phyloP scores from a whole-genome alignment of 2,888 invertebrate genomes.

The Diabrotica balteata region DNA sequence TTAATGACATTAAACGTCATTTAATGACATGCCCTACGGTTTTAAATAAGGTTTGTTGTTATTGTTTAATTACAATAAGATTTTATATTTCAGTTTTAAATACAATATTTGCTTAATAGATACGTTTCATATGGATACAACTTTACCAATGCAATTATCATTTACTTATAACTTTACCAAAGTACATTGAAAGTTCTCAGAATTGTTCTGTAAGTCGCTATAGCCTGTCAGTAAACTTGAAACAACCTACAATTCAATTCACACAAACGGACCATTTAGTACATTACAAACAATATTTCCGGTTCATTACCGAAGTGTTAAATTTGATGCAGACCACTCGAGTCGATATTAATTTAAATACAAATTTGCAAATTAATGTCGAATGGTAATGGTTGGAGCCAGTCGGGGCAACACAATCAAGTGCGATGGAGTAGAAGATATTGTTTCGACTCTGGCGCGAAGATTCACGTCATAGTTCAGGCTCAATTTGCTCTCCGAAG shows the following conservation, averaged over 20 bases:
- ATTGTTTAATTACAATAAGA: no score
- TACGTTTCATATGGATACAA: no score
- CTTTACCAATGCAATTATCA: no score
- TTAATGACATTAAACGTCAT: no score
- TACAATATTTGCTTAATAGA: no score
- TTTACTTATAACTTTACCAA: no score
- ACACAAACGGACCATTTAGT: slow-evolving; percentile 30
- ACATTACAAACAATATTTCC: slow-evolving; percentile 35
- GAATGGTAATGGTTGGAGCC: slow-evolving; percentile 42
- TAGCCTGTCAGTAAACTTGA: slow-evolving; percentile 5
- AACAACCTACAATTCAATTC: slow-evolving; percentile 24
- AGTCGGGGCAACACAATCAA: slow-evolving; percentile 41
- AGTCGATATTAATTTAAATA: slow-evolving; percentile 40
- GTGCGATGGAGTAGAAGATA: slow-evolving; percentile 46
- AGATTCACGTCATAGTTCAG: slow-evolving; percentile 45
- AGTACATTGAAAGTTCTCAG: no score
- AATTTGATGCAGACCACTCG: slow-evolving; percentile 32
- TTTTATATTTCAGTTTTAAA: no score
- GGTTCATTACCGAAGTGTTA: slow-evolving; percentile 32
- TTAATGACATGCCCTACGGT: no score
- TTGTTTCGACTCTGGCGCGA: slow-evolving; percentile 45
- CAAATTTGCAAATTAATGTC: slow-evolving; percentile 47
- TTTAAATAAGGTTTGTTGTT: no score
- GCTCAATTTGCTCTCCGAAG: slow-evolving; percentile 46
- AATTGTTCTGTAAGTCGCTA: no score